Conservation (phyloP, 2,113 vertebrate species). For the Rhinichthys klamathensis region DNA sequence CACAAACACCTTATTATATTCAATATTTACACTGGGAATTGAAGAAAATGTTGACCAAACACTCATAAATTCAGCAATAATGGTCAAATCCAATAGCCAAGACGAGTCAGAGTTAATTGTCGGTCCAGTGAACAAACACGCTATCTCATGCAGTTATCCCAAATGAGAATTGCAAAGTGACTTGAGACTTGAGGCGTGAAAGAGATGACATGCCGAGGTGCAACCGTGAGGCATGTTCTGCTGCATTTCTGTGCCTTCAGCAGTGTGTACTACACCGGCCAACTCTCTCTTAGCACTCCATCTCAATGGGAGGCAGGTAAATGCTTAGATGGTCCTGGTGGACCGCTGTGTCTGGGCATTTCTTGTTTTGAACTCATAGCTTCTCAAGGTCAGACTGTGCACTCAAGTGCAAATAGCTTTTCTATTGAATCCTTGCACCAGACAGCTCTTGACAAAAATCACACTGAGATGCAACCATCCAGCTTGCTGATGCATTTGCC, state of each 20-base stretch:
- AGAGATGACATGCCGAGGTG: neutral
- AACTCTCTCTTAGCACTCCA: conserved; percentile 10
- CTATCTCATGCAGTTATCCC: neutral
- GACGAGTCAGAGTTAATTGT: neutral
- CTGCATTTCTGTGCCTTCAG: conserved; percentile 17
- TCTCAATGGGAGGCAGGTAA: neutral
- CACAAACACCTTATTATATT: neutral
- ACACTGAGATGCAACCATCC: conserved; percentile 17
- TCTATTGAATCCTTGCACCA: neutral
- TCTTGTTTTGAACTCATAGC: neutral
- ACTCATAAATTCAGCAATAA: neutral
- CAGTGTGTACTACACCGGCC: neutral
- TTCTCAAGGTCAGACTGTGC: conserved; percentile 11
- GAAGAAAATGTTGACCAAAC: conserved; percentile 4
- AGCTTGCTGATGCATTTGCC: neutral
- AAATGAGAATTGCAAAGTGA: neutral
- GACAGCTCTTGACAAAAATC: conserved; percentile 10
- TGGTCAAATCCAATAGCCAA: neutral
- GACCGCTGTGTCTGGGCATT: neutral
- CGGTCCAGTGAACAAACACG: neutral
- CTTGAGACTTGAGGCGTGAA: neutral
- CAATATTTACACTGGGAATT: conserved; percentile 1
- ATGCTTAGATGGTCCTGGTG: conserved; percentile 31
- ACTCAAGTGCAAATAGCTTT: conserved; percentile 38
- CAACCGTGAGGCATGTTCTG: neutral